phyloP scores from a whole-genome alignment of 2,888 invertebrate species.

The Globia sparganii region DNA sequence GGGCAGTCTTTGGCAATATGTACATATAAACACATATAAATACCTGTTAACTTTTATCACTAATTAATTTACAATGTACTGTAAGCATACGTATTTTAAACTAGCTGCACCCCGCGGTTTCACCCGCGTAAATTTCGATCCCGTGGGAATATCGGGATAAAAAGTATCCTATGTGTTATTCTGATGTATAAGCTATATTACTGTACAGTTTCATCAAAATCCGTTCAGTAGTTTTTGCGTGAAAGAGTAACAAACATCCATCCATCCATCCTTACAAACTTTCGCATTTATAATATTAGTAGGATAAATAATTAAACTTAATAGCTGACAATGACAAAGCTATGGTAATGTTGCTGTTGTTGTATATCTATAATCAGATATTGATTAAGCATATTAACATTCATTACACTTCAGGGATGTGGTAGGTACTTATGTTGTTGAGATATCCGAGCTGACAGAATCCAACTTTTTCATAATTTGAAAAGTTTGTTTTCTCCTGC shows the following conservation, averaged over 20 bases:
- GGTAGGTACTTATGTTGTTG: neutral
- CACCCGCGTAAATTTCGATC: too few species aligned
- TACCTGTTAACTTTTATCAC: neutral
- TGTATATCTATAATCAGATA: slow-evolving; percentile 1
- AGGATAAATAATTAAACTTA: neutral
- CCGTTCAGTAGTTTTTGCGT: too few species aligned
- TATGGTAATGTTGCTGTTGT: neutral
- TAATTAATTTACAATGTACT: neutral
- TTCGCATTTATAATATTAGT: too few species aligned
- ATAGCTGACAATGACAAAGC: slow-evolving; percentile 5
- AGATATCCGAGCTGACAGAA: slow-evolving; percentile 1
- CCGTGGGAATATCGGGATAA: too few species aligned
- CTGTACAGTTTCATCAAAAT: too few species aligned
- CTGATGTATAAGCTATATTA: too few species aligned
- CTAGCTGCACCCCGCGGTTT: too few species aligned
- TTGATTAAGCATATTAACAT: slow-evolving; percentile 4
- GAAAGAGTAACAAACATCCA: too few species aligned
- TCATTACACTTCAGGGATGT: neutral
- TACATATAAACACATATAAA: neutral
- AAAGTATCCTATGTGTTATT: too few species aligned
- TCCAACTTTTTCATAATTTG: neutral
- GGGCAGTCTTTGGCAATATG: neutral
- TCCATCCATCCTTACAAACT: too few species aligned
- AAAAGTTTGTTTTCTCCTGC: slow-evolving; percentile 15
- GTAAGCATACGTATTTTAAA: neutral